Base-by-base conservation (phyloP, 1,140 invertebrate genomes). In the Drosophila pseudoananassae region DNA sequence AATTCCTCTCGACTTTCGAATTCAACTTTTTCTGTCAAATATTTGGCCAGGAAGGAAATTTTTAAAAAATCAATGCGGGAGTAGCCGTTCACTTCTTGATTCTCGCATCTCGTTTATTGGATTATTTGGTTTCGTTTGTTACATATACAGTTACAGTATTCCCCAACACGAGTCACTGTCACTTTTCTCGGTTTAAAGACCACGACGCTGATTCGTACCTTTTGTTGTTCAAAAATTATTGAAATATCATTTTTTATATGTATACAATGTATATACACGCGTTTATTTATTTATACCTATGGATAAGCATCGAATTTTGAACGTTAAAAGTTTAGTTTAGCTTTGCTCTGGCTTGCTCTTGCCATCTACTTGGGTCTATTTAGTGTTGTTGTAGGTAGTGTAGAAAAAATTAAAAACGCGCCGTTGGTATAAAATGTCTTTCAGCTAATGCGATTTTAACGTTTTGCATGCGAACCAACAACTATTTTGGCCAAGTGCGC, bases 401-500 rank as follows among this genome's bases (percentile, higher is more conserved):
- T 89, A 88, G 84, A 89, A 88, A 76, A 85, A 88, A 83, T 89
- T 76, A 89, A 88, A 88, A 88, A 79, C 84, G 83, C 84, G 83
- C 84, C 83, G 84, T 88, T 88, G 84, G 83, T 87, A 83, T 83
- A 87, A 88, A 87, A 79, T 89, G 70, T 88, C 68, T 74, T 73
- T 87, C 81, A 88, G 83, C 79, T 87, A 79, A 83, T 81, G 84
- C 84, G 83, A 84, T 88, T 88, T 89, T 73, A 78, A 79, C 83
- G 83, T 88, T 89, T 88, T 83, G 84, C 84, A 89, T 88, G 83
- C 84, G 84, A 88, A 89, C 83, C 83, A 88, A 88, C 83, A 88
- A 88, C 83, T 88, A 88, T 89, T 89, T 88, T 88, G 83, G 84
- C 83, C 76, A 79, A 83, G 75, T 89, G 72, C 83, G 76, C 84